Percentiles rank a stretch among this genome's conserved stretches.
phyloP scores from a whole-genome alignment of 1,140 invertebrate species.

The Hyles euphorbiae region DNA sequence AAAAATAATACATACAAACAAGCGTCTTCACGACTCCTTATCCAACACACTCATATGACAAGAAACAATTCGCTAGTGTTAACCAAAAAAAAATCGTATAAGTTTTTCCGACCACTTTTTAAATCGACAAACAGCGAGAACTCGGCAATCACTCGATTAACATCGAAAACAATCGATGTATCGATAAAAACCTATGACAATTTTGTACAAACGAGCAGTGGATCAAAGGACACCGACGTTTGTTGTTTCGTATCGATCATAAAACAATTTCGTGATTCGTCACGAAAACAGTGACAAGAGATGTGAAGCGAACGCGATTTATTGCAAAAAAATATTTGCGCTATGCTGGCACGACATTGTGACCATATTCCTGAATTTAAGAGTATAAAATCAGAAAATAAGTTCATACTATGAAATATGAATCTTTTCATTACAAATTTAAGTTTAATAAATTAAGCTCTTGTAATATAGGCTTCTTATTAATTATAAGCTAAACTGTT shows the following conservation, averaged over 20 bases:
- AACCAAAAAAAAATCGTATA: too few relatives aligned
- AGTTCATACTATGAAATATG: too few relatives aligned
- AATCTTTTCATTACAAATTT: neutral
- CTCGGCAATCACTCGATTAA: constrained; percentile 14
- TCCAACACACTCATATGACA: too few relatives aligned
- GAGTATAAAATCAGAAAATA: too few relatives aligned
- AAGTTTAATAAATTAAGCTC: neutral
- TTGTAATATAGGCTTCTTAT: neutral
- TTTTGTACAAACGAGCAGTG: constrained; percentile 12
- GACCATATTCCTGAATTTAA: too few relatives aligned
- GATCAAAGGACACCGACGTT: constrained; percentile 15
- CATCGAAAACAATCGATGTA: constrained; percentile 19
- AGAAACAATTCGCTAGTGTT: too few relatives aligned
- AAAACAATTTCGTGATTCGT: constrained; percentile 19
- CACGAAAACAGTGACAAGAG: constrained; percentile 10
- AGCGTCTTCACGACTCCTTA: too few relatives aligned
- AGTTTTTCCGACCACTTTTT: too few relatives aligned
- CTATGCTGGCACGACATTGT: too few relatives aligned
- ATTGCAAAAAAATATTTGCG: too few relatives aligned
- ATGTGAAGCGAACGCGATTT: too few relatives aligned
- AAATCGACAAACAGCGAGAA: constrained; percentile 13
- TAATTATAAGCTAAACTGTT: neutral
- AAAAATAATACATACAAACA: too few relatives aligned
- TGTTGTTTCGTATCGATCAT: constrained; percentile 9
- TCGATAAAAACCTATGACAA: constrained; percentile 19